Base-by-base conservation (phyloP, 2,797 vertebrate genomes). In the Mycteria americana region DNA sequence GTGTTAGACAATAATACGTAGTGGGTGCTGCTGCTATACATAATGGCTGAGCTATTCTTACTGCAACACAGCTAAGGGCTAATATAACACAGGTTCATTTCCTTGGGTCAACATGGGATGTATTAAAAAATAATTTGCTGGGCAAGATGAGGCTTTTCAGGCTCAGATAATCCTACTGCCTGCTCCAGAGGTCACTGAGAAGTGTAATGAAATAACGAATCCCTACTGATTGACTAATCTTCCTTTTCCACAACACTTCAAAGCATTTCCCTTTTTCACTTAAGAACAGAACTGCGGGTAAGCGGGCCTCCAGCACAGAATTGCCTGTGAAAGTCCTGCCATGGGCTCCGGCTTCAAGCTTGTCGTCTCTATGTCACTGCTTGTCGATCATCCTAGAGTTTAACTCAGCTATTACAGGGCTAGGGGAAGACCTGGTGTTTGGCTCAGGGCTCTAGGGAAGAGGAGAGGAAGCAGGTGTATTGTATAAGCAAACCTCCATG, bases 221-320 rank as follows among this genome's bases (percentile, higher is more conserved):
- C 69, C 59, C 56, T 87, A 81, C 91, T 98, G 98, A 98, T 97
- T 98, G 97, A 95, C 96, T 98, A 96, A 95, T 97, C 68, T 88
- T 83, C 19, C 24, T 82, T 93, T 97, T 90, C 70, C 95, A 88
- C 93, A 97, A 89, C 92, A 94, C 76, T 94, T 88, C 95, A 88
- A 95, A 93, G 94, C 67, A 91, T 97, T 97, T 97, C 74, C 85
- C 62, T 94, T 93, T 88, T 89, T 45, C 31, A 33, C 37, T 81
- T 98, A 86, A 87, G 87, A 95, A 85, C 78, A 94, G 97, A 97
- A 21, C 22, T 72, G 18, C 3, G 8, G 22, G 37, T 72, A 68
- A 87, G 30, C 28, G 9, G 39, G n/a, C 45, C 35, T 53, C 77
- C n/a, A 77, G 39, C 18, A 43, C 37, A 69, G 15, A 83, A 41